Percentiles rank a stretch among this genome's conserved stretches.
Evolutionary conservation across 2,113 vertebrate species (phyloP).

Genomic region (Theristicus caerulescens): DNA sequence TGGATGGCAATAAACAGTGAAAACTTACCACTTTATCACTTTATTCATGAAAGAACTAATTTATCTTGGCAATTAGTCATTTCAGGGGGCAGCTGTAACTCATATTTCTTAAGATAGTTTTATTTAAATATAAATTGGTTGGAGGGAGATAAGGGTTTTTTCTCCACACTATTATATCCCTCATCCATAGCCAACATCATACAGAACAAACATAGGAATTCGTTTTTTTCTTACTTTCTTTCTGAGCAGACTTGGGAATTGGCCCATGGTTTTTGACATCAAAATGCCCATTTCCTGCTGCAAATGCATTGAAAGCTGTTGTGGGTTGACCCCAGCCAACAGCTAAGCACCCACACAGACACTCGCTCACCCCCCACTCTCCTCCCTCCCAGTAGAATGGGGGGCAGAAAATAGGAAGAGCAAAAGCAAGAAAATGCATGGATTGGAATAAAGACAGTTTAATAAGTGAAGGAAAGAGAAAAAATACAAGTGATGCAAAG

Average conservation of each 20-base stretch:
- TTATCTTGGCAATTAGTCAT: constrained; percentile 52
- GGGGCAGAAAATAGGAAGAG: not conserved
- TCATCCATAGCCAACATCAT: not conserved
- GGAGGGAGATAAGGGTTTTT: not conserved
- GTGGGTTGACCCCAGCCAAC: not conserved
- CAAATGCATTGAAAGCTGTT: not conserved
- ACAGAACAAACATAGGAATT: not conserved
- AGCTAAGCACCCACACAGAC: not conserved
- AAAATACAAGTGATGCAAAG: not conserved
- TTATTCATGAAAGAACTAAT: constrained; percentile 50
- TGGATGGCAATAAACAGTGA: not conserved
- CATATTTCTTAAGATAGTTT: not conserved
- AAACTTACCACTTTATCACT: constrained; percentile 35
- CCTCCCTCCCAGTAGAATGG: not conserved
- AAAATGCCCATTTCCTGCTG: not conserved
- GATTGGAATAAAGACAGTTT: not conserved
- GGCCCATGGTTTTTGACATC: not conserved
- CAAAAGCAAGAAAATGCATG: not conserved
- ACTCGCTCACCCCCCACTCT: not conserved
- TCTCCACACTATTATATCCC: not conserved
- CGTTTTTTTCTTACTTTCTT: not conserved
- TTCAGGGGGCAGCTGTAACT: constrained; percentile 1
- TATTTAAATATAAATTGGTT: constrained; percentile 49
- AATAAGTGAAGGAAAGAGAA: not conserved
- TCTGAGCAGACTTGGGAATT: not conserved